Percentiles rank a stretch among this genome's conserved stretches.
These are phyloP conservation scores for Bombyx huttoni DNA, from an alignment of 2,888 invertebrate genomes.

Conservation along the genomic window DNA sequence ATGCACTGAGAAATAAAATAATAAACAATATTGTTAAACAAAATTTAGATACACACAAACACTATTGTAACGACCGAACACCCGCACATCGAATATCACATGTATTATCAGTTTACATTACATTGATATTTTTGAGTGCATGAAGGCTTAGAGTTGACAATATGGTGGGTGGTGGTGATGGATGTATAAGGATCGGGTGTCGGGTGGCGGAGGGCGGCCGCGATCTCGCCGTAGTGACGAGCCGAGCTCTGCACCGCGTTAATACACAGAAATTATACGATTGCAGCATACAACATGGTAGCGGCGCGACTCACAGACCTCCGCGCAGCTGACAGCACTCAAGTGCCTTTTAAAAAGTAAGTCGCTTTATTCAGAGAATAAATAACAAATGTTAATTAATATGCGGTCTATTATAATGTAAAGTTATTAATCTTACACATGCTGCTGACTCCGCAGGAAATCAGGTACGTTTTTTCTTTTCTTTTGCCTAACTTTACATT, in stretches of 20 bases:
- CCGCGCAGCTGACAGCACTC: constrained; percentile 94
- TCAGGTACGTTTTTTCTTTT: constrained; percentile 49
- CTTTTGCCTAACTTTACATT: neutral
- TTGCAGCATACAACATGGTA: constrained; percentile 98
- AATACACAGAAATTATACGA: constrained; percentile 78
- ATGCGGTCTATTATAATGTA: constrained; percentile 1
- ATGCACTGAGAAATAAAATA: neutral
- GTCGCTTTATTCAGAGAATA: constrained; percentile 36
- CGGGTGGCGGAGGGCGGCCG: constrained; percentile 20
- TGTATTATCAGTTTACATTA: neutral
- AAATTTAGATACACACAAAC: neutral
- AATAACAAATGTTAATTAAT: too few relatives aligned
- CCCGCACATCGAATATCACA: too few relatives aligned
- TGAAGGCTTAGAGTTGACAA: constrained; percentile 56
- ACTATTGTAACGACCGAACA: too few relatives aligned
- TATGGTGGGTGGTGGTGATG: constrained; percentile 53
- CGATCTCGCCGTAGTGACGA: constrained; percentile 17
- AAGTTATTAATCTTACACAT: constrained; percentile 7
- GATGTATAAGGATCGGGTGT: constrained; percentile 14
- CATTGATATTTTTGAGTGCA: constrained; percentile 16
- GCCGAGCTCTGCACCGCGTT: constrained; percentile 47
- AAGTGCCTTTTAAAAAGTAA: constrained; percentile 99
- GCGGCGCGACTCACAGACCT: constrained; percentile 96
- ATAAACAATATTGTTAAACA: neutral
- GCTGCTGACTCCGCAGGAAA: constrained; percentile 3